A percentile compares a stretch with the other conserved stretches of the same genome.
Evolutionary conservation across 2,113 vertebrate genomes (phyloP).

Genomic region (Phodopus roborovskii): DNA sequence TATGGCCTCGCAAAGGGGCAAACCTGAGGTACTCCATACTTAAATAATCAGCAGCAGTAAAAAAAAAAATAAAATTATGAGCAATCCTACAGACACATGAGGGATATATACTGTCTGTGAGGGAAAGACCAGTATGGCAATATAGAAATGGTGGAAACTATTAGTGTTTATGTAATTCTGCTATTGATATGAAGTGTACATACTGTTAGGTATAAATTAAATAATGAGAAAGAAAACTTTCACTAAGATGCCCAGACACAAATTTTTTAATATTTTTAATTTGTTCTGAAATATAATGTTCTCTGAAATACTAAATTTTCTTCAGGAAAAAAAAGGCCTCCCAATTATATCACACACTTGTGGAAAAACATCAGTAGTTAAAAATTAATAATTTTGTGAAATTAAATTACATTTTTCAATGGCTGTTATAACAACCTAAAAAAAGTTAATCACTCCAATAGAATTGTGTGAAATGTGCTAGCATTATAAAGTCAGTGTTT

Average conservation of each 20-base stretch:
- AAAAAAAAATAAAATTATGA: neutral
- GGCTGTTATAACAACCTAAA: conserved; percentile 18
- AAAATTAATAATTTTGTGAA: neutral
- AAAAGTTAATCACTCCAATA: conserved; percentile 12
- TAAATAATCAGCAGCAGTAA: neutral
- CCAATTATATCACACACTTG: neutral
- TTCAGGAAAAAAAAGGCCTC: neutral
- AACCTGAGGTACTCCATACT: neutral
- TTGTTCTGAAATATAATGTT: conserved; percentile 15
- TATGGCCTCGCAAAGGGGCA: neutral
- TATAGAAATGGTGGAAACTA: neutral
- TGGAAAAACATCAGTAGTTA: neutral
- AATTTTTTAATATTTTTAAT: neutral
- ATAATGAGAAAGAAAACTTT: conserved; percentile 17
- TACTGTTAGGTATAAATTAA: neutral
- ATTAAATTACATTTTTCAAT: conserved; percentile 2
- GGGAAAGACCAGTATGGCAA: neutral
- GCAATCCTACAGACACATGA: neutral
- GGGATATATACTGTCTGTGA: accelerated
- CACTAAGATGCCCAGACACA: neutral
- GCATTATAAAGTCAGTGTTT: neutral
- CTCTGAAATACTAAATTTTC: neutral
- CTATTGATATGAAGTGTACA: conserved; percentile 37
- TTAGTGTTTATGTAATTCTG: neutral
- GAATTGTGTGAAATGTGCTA: neutral